Evolutionary conservation across 2,113 vertebrate species (phyloP).

Genomic region (Macroglossus sobrinus): DNA sequence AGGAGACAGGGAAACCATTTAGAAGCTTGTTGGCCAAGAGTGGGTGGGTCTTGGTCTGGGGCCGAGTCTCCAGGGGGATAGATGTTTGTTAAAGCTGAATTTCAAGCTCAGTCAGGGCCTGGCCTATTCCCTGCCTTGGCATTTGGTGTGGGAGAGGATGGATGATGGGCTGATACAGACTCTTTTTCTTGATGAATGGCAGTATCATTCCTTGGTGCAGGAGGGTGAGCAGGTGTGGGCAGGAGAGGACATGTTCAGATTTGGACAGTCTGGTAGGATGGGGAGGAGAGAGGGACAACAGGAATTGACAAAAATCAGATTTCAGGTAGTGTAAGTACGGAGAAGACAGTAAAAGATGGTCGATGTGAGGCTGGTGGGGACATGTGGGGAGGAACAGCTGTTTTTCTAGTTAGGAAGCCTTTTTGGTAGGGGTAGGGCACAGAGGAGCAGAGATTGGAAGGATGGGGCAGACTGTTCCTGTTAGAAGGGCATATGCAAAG

Average conservation of each 20-base stretch:
- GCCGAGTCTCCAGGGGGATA: background rate
- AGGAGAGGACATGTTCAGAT: background rate
- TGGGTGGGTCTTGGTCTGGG: background rate
- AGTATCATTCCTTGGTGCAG: background rate
- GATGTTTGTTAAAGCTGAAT: background rate
- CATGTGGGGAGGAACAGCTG: background rate
- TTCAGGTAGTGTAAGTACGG: rapidly evolving
- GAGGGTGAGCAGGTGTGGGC: background rate
- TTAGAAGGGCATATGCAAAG: background rate
- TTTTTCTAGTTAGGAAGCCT: background rate
- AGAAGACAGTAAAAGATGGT: background rate
- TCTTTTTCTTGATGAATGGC: background rate
- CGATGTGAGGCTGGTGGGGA: background rate
- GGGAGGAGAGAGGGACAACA: background rate
- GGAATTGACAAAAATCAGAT: background rate
- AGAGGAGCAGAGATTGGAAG: background rate
- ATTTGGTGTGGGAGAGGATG: background rate
- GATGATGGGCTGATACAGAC: background rate
- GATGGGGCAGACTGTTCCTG: background rate
- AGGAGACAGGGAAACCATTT: background rate
- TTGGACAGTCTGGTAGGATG: rapidly evolving
- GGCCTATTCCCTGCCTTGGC: background rate
- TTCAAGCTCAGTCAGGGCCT: background rate
- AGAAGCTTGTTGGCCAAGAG: background rate
- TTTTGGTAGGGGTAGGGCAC: background rate